Evolutionary conservation across 1,140 invertebrate species (phyloP).

Genomic region (Cotesia chilonis): DNA sequence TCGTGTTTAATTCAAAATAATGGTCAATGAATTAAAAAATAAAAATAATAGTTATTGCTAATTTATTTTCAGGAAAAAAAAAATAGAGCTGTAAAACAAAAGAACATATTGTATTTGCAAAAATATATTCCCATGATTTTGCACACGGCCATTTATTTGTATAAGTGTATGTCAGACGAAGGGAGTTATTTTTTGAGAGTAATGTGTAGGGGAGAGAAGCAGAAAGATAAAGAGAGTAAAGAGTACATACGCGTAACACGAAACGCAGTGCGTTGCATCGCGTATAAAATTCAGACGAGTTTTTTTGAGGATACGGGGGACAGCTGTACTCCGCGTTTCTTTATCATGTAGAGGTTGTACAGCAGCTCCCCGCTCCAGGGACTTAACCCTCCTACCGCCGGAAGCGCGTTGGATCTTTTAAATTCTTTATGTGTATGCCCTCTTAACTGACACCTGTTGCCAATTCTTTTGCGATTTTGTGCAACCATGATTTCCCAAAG

Average conservation of each 20-base stretch:
- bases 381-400: slow-evolving; percentile 35
- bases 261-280: slow-evolving; percentile 37
- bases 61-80: background rate
- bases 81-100: background rate
- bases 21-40: too few species aligned
- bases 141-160: background rate
- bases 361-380: slow-evolving; percentile 18
- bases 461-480: slow-evolving; percentile 32
- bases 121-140: slow-evolving; percentile 18
- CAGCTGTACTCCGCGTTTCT: slow-evolving; percentile 39
- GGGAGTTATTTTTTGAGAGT: background rate
- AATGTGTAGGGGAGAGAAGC: slow-evolving; percentile 14
- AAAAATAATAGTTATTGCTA: too few species aligned
- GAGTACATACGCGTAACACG: slow-evolving; percentile 33
- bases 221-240: slow-evolving; percentile 22
- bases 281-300: slow-evolving; percentile 40
- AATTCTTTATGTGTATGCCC: slow-evolving; percentile 35
- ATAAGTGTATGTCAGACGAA: slow-evolving; percentile 23
- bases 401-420: slow-evolving; percentile 38
- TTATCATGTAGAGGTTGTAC: slow-evolving; percentile 33
- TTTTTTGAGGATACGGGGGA: slow-evolving; percentile 38
- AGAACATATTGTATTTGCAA: background rate
- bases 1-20: background rate
- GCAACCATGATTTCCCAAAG: slow-evolving; percentile 32
- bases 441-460: slow-evolving; percentile 38